Evolutionary conservation across 2,888 invertebrate genomes (phyloP), one percentile per base, ranked within the genome.

Genomic region (Sylvicola cinctus): DNA sequence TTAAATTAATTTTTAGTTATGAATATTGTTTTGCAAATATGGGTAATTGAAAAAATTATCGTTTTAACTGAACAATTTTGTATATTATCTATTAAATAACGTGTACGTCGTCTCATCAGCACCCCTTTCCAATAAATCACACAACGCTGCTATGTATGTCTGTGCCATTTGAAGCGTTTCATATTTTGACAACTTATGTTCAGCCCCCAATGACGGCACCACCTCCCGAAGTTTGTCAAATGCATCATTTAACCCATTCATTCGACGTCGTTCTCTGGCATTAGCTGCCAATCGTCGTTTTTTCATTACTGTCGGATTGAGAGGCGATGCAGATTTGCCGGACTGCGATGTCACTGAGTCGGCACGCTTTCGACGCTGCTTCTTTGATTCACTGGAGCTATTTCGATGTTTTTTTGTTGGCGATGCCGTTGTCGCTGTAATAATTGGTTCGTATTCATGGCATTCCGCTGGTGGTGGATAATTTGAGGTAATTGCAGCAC

Each of bases 101-200:
- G 36, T 33, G 25, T 36, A 36, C 8, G 36, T 36, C 10, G 36
- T 30, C 25, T 46, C 47, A 32, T 48, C 45, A 17, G 36, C 38
- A 10, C 42, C 52, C 29, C 58, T 52, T 38, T 66, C 63, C 33
- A 75, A 58, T 28, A 77, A 58, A 48, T 77, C 75, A 49, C 68
- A 65, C 11, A 79, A 53, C 0, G 77, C 74, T 5, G 65, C 55
- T 36, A 79, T 79, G 46, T 79, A 79, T 5, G 70, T 74, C 46
- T 78, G 77, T 1, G 79, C 78, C 77, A 79, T 77, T 59, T 78
- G 78, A 17, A 79, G 54, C 0, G 78, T 79, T 50, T 79, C 79
- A 49, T 69, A 78, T 54, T 79, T 79, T 43, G 76, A 77, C 26
- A 78, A 56, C 51, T 76, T 74, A 46, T 73, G 69, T 45, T 78